Base-by-base conservation (phyloP, 2,888 invertebrate genomes). In the Tethea ocularis region DNA sequence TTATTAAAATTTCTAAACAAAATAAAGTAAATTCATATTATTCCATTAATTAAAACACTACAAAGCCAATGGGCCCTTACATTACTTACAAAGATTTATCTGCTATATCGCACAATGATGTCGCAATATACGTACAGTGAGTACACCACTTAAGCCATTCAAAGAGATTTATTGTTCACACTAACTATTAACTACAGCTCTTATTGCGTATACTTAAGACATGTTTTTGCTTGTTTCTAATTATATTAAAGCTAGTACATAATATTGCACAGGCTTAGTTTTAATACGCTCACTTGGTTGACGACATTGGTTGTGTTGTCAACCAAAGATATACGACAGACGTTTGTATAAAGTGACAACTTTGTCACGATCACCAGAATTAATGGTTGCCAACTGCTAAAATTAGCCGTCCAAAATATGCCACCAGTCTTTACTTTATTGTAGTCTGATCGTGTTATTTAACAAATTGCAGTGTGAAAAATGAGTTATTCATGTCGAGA, bases 251-350 rank as follows among this genome's bases (percentile, higher is more conserved):
- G 65, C 69, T 75, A 74, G 71, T 75, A 72, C 71, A 65, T 69
- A 74, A 72, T 58, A 68, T 78, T 72, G 77, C 71, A 17, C n/a
- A 70, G 75, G 77, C 74, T 82, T 79, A 82, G 74, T 81, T 78
- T 81, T 82, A 81, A 84, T 82, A 83, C 82, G 78, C 75, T 80
- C 77, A 82, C 83, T 81, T 83, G 78, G 77, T 80, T 80, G 78
- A 77, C 76, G 77, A 85, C 83, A 84, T 78, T 78, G 82, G 81
- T 84, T 76, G 73, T 71, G 84, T 86, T 88, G 89, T 88, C 89
- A 86, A 79, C 81, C 65, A 67, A 82, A 86, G 88, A 90, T 89
- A 88, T 84, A 91, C 88, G 82, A 75, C 76, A 79, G 78, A 78
- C 80, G 74, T 77, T 78, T 74, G 82, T 84, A 80, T 83, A 82